These are phyloP conservation scores for Microdon myrmicae DNA, from an alignment of 2,888 invertebrate genomes.

Conservation along the genomic window DNA sequence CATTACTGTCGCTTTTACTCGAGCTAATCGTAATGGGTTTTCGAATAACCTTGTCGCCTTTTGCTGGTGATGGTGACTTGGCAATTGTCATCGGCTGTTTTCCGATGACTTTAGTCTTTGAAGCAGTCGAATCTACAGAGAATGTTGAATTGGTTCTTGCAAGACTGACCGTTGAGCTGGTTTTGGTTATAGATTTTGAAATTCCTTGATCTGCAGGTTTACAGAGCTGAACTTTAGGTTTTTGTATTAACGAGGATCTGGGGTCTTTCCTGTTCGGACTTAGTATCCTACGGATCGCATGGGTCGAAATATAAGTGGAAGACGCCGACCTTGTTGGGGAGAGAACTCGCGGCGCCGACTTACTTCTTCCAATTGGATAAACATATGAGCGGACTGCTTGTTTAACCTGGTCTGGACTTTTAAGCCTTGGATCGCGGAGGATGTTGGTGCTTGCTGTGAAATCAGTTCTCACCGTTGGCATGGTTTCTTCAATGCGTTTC, in stretches of 20 bases:
- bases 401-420: conserved; percentile 72
- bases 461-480: conserved; percentile 61
- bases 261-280: conserved; percentile 46
- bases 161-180: conserved; percentile 62
- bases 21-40: conserved; percentile 54
- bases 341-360: conserved; percentile 61
- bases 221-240: conserved; percentile 41
- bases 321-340: conserved; percentile 20
- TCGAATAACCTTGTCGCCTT: conserved; percentile 31
- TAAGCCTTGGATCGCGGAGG: conserved; percentile 69
- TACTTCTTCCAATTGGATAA: conserved; percentile 60
- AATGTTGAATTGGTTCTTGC: conserved; percentile 65
- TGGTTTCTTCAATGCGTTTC: conserved; percentile 66
- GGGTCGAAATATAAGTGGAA: conserved; percentile 25
- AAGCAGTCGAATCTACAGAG: conserved; percentile 63
- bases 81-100: conserved; percentile 54
- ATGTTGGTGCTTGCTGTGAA: conserved; percentile 67
- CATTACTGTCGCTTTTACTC: conserved; percentile 58
- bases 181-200: conserved; percentile 53
- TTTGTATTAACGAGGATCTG: conserved; percentile 43
- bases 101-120: conserved; percentile 54
- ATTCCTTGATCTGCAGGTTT: conserved; percentile 11
- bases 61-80: conserved; percentile 30
- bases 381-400: conserved; percentile 67
- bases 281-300: conserved; percentile 15